Conservation (phyloP, 2,888 invertebrate genomes). For the Drosophila quinaria region DNA sequence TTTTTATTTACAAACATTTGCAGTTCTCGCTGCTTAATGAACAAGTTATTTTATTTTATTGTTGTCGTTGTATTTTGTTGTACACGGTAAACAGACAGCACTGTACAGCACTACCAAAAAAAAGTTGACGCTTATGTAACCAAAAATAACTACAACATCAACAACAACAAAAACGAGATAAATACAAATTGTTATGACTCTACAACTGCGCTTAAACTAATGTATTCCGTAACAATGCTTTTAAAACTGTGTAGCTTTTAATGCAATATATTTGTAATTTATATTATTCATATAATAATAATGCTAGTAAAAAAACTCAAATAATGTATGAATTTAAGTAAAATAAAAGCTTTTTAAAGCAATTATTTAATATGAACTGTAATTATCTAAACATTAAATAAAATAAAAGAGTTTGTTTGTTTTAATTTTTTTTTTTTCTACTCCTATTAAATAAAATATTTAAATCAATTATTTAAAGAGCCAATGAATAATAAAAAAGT, state of each 20-base stretch:
- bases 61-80: constrained; percentile 14
- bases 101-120: not conserved
- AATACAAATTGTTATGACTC: constrained; percentile 16
- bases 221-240: constrained; percentile 24
- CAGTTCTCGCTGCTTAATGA: constrained; percentile 76
- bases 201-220: constrained; percentile 28
- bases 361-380: not conserved
- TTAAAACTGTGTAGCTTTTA: constrained; percentile 31
- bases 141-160: constrained; percentile 23
- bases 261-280: too few species aligned
- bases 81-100: constrained; percentile 13
- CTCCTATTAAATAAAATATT: not conserved
- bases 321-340: too few species aligned
- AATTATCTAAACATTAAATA: not conserved
- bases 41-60: constrained; percentile 64
- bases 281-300: not conserved
- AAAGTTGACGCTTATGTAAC: constrained; percentile 63
- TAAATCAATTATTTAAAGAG: too few species aligned
- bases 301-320: too few species aligned
- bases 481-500: not conserved
- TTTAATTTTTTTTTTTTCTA: too few species aligned
- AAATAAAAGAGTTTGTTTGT: too few species aligned
- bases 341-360: not conserved
- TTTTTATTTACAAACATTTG: constrained; percentile 78
- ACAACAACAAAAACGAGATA: constrained; percentile 3